Conservation (phyloP, 2,888 invertebrate species). For the Epinotia nisella region DNA sequence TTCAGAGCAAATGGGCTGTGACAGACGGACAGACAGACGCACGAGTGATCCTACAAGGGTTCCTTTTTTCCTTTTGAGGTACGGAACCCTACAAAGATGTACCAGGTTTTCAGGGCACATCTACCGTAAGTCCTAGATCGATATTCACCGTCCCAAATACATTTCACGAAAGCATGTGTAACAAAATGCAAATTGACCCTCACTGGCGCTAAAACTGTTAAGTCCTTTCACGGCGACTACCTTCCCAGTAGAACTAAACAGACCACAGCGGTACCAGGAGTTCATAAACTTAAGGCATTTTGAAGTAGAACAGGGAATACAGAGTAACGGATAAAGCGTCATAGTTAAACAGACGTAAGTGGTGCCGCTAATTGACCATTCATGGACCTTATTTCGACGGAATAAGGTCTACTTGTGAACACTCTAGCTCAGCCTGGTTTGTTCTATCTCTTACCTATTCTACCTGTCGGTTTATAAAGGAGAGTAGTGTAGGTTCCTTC, state of each 20-base stretch:
- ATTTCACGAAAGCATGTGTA: conserved; percentile 29
- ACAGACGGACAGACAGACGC: no score
- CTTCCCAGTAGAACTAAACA: neutral
- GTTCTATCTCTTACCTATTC: neutral
- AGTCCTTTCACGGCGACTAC: conserved; percentile 19
- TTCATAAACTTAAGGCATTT: neutral
- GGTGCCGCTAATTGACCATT: neutral
- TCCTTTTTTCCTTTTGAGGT: no score
- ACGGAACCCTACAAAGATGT: no score
- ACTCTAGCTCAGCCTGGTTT: neutral
- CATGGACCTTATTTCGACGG: neutral
- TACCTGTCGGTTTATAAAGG: conserved; percentile 1
- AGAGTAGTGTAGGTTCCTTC: conserved; percentile 27
- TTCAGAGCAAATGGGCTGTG: no score
- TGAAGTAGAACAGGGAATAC: neutral
- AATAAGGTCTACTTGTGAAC: neutral
- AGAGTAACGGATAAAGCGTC: conserved; percentile 6
- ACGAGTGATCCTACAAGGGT: no score
- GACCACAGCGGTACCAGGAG: neutral
- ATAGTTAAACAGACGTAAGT: neutral
- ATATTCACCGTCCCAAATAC: conserved; percentile 27
- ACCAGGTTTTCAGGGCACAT: no score
- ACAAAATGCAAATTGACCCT: conserved; percentile 39
- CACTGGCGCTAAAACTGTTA: conserved; percentile 34
- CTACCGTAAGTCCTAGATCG: no score